phyloP scores from a whole-genome alignment of 2,888 invertebrate genomes.

The Syrphus vitripennis region DNA sequence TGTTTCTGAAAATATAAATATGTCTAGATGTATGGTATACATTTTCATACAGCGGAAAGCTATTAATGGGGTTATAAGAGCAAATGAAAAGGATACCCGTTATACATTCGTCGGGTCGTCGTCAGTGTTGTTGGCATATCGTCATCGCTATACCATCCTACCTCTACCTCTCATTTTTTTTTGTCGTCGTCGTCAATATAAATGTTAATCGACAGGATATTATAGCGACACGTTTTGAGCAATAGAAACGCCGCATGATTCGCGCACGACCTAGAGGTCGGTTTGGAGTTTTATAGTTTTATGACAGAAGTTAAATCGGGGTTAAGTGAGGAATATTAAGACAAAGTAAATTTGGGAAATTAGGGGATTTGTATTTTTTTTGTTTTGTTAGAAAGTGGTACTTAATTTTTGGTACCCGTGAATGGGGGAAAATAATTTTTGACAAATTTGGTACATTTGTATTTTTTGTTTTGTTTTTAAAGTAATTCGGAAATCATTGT shows the following conservation, averaged over 20 bases:
- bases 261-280: background rate
- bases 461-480: background rate
- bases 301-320: slow-evolving; percentile 49
- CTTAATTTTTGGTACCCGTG: background rate
- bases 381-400: background rate
- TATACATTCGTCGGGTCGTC: background rate
- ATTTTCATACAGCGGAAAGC: slow-evolving; percentile 56
- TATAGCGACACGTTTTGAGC: slow-evolving; percentile 65
- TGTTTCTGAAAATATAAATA: background rate
- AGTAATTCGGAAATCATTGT: background rate
- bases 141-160: background rate
- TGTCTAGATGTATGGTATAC: background rate
- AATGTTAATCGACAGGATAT: slow-evolving; percentile 71
- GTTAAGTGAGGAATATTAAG: slow-evolving; percentile 32
- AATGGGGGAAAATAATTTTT: background rate
- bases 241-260: slow-evolving; percentile 27
- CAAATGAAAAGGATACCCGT: slow-evolving; percentile 69
- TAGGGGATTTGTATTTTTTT: background rate
- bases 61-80: slow-evolving; percentile 71
- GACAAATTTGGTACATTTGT: background rate
- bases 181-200: slow-evolving; percentile 61
- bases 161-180: background rate
- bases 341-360: slow-evolving; percentile 10
- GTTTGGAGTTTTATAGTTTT: background rate
- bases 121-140: background rate